These are phyloP conservation scores for Lutraria lutraria DNA, from an alignment of 2,888 invertebrate species.

Conservation along the genomic window DNA sequence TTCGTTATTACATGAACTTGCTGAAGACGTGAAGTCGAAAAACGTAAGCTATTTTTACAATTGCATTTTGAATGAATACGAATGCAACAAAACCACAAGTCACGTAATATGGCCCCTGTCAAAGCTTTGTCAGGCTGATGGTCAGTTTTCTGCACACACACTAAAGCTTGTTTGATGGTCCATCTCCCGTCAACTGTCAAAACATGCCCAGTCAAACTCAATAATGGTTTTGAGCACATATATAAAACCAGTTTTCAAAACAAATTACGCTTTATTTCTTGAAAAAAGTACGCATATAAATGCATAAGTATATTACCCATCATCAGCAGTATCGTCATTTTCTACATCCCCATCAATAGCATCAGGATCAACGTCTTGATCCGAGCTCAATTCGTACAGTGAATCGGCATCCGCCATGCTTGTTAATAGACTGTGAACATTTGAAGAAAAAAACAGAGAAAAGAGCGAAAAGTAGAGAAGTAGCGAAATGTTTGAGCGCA, in stretches of 20 bases:
- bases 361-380: conserved; percentile 84
- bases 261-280: not conserved
- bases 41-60: too few relatives aligned
- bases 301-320: conserved; percentile 73
- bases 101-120: too few relatives aligned
- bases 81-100: too few relatives aligned
- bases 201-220: not conserved
- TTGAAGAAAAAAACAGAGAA: not conserved
- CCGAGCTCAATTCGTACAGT: conserved; percentile 84
- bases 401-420: conserved; percentile 87
- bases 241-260: not conserved
- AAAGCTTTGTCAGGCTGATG: too few relatives aligned
- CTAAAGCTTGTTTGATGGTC: too few relatives aligned
- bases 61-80: too few relatives aligned
- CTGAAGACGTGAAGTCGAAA: too few relatives aligned
- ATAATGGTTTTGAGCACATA: not conserved
- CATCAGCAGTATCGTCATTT: conserved; percentile 82
- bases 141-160: too few relatives aligned
- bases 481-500: not conserved
- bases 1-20: too few relatives aligned
- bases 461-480: not conserved
- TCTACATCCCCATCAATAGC: conserved; percentile 85
- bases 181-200: conserved; percentile 15
- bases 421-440: conserved; percentile 47
- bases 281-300: not conserved